Evolutionary conservation across 1,140 invertebrate species (phyloP).

Genomic region (Rhizoglyphus robini): DNA sequence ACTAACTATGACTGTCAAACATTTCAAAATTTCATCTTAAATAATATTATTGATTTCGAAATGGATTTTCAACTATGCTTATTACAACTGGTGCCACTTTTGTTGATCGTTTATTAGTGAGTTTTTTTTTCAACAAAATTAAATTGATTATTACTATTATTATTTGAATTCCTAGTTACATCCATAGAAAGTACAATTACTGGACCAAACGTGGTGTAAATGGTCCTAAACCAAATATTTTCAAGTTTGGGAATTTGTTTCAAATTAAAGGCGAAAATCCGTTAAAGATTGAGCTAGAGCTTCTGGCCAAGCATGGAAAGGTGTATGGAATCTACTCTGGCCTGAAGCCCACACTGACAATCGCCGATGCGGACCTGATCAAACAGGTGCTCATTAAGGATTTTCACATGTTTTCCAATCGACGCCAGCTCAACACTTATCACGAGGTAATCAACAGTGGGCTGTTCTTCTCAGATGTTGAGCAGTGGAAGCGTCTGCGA

Average conservation of each 20-base stretch:
- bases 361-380: neutral
- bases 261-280: neutral
- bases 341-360: neutral
- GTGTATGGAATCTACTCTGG: neutral
- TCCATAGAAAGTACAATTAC: too few species aligned
- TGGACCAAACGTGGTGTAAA: neutral
- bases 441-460: neutral
- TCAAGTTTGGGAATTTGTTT: neutral
- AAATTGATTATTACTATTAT: too few species aligned
- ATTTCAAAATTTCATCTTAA: too few species aligned
- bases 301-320: neutral
- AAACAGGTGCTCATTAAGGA: conserved; percentile 7
- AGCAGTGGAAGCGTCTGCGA: too few species aligned
- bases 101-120: too few species aligned
- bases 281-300: neutral
- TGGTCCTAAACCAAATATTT: neutral
- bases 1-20: too few species aligned
- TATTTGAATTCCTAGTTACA: too few species aligned
- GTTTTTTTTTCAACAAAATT: too few species aligned
- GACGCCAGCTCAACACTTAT: neutral
- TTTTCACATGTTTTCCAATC: neutral
- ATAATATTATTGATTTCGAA: too few species aligned
- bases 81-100: too few species aligned
- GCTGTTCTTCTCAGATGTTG: too few species aligned
- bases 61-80: too few species aligned